Base-by-base conservation (phyloP, 2,113 vertebrate genomes). In the Anhinga anhinga region DNA sequence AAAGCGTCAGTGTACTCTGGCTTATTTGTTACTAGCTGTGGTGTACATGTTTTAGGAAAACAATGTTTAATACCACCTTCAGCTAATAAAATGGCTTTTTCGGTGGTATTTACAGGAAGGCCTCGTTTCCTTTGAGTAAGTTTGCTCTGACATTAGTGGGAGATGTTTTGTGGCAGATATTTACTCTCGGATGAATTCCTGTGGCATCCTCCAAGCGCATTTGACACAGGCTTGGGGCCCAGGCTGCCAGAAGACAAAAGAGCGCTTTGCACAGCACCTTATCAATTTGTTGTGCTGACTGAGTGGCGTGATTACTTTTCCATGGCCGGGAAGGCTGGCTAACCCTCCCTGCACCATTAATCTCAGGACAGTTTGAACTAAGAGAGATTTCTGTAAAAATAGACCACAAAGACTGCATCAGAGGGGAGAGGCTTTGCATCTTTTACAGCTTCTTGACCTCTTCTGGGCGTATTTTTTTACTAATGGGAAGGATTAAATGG, bases 381-480 rank as follows among this genome's bases (percentile, higher is more conserved):
- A 50, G 49, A 83, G 81, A 87, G 22, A 67, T 71, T 86, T 92
- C 87, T 90, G 81, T 59, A 96, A 95, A 96, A 97, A 95, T 22
- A 95, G 91, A 90, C 85, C 66, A 47, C 49, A 81, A 96, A 88
- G 50, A 88, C 89, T 55, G 76, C 84, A 67, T 23, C 42, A 52
- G 66, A 76, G 53, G 85, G 12, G 13, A 84, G 61, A 93, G 16
- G n/a, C 79, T 97, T 89, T 79, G 42, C 11, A 3, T 92, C 78
- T 91, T 95, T 96, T 94, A 85, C 89, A 93, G 86, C 89, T 95
- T 85, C 91, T 90, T 85, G 91, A 87, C 81, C 84, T 95, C 93
- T 87, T 93, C 59, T 76, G 89, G 21, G 53, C 82, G 58, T 62
- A 76, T 56, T 65, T 87, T 93, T 88, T 87, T 72, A 19, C 93